phyloP scores from a whole-genome alignment of 2,888 invertebrate species.

The Athrips mouffetella region DNA sequence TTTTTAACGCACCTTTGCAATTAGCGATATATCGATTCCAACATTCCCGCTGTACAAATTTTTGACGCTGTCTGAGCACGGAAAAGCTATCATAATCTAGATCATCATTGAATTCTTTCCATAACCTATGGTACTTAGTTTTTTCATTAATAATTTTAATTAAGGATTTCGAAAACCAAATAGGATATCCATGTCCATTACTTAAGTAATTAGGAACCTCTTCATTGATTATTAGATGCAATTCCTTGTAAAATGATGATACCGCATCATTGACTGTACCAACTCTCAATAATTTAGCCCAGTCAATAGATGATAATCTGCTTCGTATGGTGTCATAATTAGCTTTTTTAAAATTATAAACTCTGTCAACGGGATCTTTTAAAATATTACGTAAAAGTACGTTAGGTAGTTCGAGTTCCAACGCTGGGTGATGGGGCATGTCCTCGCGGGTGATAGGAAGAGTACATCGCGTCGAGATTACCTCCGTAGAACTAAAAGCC shows the following conservation, averaged over 20 bases:
- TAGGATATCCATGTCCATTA: background rate
- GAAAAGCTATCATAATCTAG: slow-evolving; percentile 2
- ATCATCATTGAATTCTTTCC: background rate
- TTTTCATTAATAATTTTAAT: slow-evolving; percentile 8
- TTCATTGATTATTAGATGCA: background rate
- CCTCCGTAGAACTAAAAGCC: background rate
- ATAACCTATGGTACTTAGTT: background rate
- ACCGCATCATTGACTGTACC: background rate
- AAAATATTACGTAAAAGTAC: background rate
- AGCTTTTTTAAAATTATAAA: slow-evolving; percentile 1
- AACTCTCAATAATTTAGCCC: background rate
- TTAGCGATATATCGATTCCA: background rate
- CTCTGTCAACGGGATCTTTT: background rate
- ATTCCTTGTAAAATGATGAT: background rate
- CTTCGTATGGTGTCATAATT: background rate
- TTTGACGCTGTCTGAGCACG: background rate
- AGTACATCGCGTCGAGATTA: background rate
- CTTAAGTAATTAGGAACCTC: background rate
- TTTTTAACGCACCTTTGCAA: background rate
- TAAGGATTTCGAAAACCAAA: background rate
- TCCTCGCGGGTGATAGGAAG: background rate
- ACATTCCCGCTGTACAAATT: background rate
- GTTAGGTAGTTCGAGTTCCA: slow-evolving; percentile 4
- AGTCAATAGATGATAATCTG: background rate
- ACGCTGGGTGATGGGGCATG: slow-evolving; percentile 6